Percentiles rank a stretch among this genome's conserved stretches.
These are phyloP conservation scores for Callocephalon fimbriatum DNA, from an alignment of 2,113 vertebrate genomes.

Conservation along the genomic window DNA sequence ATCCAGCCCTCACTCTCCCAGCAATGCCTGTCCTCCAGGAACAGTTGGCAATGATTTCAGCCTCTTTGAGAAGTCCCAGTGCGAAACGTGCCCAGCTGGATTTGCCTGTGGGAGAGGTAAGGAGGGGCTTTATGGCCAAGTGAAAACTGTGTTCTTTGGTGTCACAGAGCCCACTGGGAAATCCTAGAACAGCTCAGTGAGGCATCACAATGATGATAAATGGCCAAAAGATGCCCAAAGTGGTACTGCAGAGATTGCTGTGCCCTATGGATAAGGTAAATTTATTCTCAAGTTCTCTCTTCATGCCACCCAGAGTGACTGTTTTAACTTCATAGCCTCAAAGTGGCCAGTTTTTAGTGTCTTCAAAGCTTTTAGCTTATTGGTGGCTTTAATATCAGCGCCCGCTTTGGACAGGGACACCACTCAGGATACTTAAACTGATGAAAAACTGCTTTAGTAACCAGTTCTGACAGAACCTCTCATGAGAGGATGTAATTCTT, in stretches of 20 bases:
- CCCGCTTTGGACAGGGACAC: not conserved
- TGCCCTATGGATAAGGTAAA: not conserved
- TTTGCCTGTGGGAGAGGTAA: constrained; percentile 84
- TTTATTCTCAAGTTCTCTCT: not conserved
- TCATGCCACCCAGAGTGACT: not conserved
- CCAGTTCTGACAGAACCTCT: not conserved
- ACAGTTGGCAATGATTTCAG: constrained; percentile 77
- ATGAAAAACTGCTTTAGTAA: not conserved
- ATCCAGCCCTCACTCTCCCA: constrained; percentile 77
- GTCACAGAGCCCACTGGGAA: not conserved
- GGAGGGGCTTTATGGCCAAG: not conserved
- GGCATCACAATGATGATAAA: fast-evolving
- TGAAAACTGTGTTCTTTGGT: not conserved
- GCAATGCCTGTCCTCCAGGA: constrained; percentile 83
- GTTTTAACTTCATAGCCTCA: not conserved
- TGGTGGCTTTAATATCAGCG: not conserved
- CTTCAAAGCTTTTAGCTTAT: not conserved
- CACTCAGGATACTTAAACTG: fast-evolving
- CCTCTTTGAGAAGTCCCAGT: constrained; percentile 87
- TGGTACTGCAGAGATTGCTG: not conserved
- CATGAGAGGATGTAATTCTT: not conserved
- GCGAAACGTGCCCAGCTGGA: constrained; percentile 81
- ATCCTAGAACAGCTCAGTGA: not conserved
- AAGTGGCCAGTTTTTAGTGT: not conserved
- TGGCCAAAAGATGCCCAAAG: not conserved